Conservation (phyloP, 2,888 invertebrate species). For the Rhingia campestris region DNA sequence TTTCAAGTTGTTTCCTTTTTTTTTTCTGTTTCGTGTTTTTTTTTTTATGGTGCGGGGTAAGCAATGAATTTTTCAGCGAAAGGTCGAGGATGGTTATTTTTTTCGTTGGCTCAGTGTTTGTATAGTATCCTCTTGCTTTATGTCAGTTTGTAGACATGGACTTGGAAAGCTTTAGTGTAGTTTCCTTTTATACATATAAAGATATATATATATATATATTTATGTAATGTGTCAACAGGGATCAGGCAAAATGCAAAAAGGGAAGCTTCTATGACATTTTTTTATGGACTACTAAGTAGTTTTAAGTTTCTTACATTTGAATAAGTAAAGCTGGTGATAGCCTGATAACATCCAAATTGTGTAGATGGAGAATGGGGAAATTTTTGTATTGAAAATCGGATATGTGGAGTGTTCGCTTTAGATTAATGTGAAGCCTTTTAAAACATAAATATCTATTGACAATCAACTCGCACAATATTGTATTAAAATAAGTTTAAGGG, state of each 20-base stretch:
- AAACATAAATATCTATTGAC: no score
- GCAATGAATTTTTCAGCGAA: conserved; percentile 67
- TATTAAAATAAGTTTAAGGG: no score
- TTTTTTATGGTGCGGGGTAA: conserved; percentile 28
- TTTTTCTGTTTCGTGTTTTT: conserved; percentile 16
- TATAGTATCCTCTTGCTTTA: conserved; percentile 24
- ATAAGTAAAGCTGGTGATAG: background rate
- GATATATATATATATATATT: conserved; percentile 1
- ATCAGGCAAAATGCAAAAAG: conserved; percentile 55
- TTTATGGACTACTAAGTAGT: conserved; percentile 70
- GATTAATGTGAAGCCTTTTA: background rate
- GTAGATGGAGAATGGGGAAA: background rate
- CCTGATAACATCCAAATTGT: no score
- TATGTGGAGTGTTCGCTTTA: no score
- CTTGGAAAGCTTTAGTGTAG: conserved; percentile 40
- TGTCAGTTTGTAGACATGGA: conserved; percentile 29
- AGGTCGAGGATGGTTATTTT: conserved; percentile 60
- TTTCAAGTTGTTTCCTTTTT: conserved; percentile 45
- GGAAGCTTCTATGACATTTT: conserved; percentile 63
- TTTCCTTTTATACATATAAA: conserved; percentile 13
- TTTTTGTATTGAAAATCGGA: conserved; percentile 26
- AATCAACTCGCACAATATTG: no score
- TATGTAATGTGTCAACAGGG: conserved; percentile 68
- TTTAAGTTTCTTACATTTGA: conserved; percentile 63
- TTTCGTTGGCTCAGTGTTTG: conserved; percentile 18